These are phyloP conservation scores for Diplodus sargus DNA, from an alignment of 2,797 vertebrate species.

Conservation along the genomic window DNA sequence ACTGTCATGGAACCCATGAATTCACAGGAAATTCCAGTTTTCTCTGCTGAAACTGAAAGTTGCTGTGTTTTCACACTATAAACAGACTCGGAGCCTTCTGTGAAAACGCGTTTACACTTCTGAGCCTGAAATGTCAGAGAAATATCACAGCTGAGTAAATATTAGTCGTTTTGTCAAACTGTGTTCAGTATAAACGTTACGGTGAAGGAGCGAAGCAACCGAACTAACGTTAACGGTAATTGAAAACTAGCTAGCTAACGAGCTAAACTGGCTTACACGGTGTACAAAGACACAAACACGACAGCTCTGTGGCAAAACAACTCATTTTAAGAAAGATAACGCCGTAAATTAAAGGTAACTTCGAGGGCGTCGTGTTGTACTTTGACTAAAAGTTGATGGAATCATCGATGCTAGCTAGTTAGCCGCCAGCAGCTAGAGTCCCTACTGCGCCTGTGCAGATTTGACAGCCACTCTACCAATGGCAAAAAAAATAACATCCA, in stretches of 20 bases:
- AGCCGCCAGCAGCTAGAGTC: constrained; percentile 35
- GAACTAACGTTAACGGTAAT: constrained; percentile 44
- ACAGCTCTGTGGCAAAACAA: neutral
- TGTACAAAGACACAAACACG: neutral
- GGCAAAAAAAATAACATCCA: constrained; percentile 66
- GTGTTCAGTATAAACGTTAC: neutral
- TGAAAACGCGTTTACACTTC: no score
- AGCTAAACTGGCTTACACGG: neutral
- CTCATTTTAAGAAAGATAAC: accelerated
- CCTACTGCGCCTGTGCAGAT: constrained; percentile 77
- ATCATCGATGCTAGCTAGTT: constrained; percentile 57
- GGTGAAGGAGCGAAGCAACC: neutral
- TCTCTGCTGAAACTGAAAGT: constrained; percentile 1
- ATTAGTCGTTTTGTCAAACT: neutral
- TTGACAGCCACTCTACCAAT: constrained; percentile 64
- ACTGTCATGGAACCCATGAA: constrained; percentile 12
- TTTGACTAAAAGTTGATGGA: constrained; percentile 39
- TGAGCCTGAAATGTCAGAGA: neutral
- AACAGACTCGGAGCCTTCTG: neutral
- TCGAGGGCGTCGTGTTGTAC: neutral
- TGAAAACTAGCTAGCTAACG: neutral
- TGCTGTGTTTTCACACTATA: neutral
- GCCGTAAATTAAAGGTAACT: neutral
- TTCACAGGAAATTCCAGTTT: constrained; percentile 48
- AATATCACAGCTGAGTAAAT: neutral